Evolutionary conservation across 2,888 invertebrate species (phyloP), one percentile per base, ranked within the genome.

Genomic region (Cremastinae sp.): DNA sequence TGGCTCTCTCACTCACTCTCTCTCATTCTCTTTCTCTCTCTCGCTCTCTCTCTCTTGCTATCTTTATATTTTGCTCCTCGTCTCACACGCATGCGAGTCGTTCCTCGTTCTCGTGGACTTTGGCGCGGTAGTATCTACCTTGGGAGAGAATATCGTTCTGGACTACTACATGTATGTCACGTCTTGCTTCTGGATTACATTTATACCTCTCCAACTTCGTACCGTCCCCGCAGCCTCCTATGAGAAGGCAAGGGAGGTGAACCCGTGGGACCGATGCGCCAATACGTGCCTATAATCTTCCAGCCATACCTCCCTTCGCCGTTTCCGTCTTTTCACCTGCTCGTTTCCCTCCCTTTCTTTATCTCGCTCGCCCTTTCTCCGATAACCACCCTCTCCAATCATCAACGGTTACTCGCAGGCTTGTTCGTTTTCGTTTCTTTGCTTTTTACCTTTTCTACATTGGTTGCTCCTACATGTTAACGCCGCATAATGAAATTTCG

Each of bases 241-340:
- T 68, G 55, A 47, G 56, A 41, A 37, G 37, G 62, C 62, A 39
- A 58, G 9, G 22, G 39, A 20, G 55, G 81, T 65, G 84, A 83
- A 70, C 85, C 84, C 84, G 82, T 80, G 85, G 85, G 88, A 82
- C 83, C 87, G 86, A 88, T 88, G 88, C 88, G 87, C 88, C 88
- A 87, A 88, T 88, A 88, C 88, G 88, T 88, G 88, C 86, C 87
- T 86, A 88, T 88, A 88, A 87, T 86, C 85, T 85, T 84, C 83
- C 81, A 75, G 58, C 65, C 56, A 37, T 47, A 22, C 59, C 59
- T 64, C 22, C 43, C 58, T 41, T 70, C 64, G 47, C 64, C 62
- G 55, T 59, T 55, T 64, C 72, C 45, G 62, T 55, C 41, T 59
- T 71, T 69, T 41, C 59, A 71, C 74, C 53, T 35, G 47, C 49